Evolutionary conservation across 2,797 vertebrate genomes (phyloP).

Genomic region (Gastrophryne carolinensis): DNA sequence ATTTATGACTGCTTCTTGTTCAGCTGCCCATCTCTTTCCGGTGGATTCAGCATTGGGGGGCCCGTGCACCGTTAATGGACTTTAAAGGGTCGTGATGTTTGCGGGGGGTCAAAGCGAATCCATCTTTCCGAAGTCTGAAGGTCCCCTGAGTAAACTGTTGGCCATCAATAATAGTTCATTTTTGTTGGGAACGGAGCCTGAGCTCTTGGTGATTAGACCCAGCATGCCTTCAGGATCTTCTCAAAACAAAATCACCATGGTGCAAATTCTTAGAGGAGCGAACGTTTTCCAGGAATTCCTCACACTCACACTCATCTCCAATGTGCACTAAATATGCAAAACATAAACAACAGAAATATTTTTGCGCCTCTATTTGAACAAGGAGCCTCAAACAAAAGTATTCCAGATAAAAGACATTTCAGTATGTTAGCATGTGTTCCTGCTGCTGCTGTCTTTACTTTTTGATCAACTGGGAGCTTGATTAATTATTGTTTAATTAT

Average conservation of each 20-base stretch:
- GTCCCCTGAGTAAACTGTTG: neutral
- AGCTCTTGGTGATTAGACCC: neutral
- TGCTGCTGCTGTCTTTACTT: neutral
- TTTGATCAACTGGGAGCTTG: too few relatives aligned
- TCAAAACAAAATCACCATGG: slow-evolving; percentile 8
- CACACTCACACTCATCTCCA: neutral
- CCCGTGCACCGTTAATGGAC: neutral
- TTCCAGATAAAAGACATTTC: neutral
- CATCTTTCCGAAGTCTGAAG: neutral
- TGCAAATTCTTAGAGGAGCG: neutral
- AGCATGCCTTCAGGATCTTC: neutral
- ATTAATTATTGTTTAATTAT: too few relatives aligned
- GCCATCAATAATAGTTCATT: slow-evolving; percentile 6
- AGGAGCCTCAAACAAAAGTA: neutral
- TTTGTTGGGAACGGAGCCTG: neutral
- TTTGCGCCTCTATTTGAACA: too few relatives aligned
- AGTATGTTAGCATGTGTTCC: neutral
- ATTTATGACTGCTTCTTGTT: neutral
- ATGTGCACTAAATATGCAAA: neutral
- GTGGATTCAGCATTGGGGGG: neutral
- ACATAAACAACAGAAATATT: neutral
- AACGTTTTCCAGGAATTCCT: slow-evolving; percentile 8
- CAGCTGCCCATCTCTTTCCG: neutral
- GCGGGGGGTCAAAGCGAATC: neutral
- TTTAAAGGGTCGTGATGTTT: neutral